Percentiles rank a stretch among this genome's conserved stretches.
phyloP scores from a whole-genome alignment of 2,113 vertebrate species.

The Megalops atlanticus region DNA sequence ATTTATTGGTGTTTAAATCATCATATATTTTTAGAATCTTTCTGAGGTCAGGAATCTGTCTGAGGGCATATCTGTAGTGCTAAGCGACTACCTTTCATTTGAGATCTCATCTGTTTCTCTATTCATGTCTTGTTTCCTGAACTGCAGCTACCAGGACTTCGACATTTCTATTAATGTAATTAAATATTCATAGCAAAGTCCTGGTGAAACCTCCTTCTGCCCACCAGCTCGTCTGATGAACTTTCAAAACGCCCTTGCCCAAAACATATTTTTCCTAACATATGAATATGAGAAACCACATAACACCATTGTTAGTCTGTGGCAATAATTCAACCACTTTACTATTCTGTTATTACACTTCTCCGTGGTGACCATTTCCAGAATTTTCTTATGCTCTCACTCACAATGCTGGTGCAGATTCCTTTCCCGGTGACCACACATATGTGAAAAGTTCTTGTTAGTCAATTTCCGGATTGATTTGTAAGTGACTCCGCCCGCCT shows the following conservation, averaged over 20 bases:
- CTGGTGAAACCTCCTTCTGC: too few relatives aligned
- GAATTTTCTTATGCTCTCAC: too few relatives aligned
- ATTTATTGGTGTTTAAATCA: neutral
- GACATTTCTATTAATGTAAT: neutral
- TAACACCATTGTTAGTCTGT: neutral
- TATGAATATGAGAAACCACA: neutral
- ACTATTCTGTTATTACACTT: too few relatives aligned
- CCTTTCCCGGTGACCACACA: too few relatives aligned
- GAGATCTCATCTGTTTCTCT: neutral
- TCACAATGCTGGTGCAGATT: too few relatives aligned
- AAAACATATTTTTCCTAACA: neutral
- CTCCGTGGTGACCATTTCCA: too few relatives aligned
- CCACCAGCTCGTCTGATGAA: neutral
- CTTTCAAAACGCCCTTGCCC: neutral
- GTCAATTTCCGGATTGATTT: slow-evolving; percentile 10
- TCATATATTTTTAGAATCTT: neutral
- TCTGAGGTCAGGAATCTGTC: too few relatives aligned
- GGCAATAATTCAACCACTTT: too few relatives aligned
- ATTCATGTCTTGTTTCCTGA: neutral
- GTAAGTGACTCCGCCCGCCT: neutral
- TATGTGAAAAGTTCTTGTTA: neutral
- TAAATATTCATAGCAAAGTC: too few relatives aligned
- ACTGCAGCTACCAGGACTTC: neutral
- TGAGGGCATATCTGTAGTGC: too few relatives aligned
- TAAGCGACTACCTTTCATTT: too few relatives aligned